Conservation (phyloP, 2,797 vertebrate species). For the Gymnodraco acuticeps region DNA sequence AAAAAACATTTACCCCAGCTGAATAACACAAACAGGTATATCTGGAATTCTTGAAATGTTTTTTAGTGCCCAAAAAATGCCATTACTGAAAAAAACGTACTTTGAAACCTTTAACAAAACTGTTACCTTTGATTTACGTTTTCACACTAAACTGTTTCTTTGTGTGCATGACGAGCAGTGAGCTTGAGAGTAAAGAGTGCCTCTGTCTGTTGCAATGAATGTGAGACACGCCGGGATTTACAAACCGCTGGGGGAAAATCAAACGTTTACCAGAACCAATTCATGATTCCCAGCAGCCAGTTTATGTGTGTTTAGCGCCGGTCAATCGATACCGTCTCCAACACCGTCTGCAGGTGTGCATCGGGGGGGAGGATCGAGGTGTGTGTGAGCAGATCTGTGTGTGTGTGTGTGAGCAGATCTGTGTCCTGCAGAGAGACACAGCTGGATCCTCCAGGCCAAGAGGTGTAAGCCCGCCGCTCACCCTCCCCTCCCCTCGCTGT, state of each 20-base stretch:
- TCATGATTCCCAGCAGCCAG: slow-evolving; percentile 57
- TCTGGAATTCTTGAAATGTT: not conserved
- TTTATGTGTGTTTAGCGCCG: slow-evolving; percentile 57
- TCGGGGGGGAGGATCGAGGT: slow-evolving; percentile 25
- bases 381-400: slow-evolving; percentile 19
- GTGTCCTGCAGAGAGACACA: slow-evolving; percentile 65
- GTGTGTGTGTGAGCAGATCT: slow-evolving; percentile 29
- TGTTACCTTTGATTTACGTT: not conserved
- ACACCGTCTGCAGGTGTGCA: slow-evolving; percentile 56
- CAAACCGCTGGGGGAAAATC: slow-evolving; percentile 49
- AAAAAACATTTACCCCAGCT: not conserved
- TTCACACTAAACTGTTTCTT: not conserved
- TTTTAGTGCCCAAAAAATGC: not conserved
- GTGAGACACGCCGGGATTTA: slow-evolving; percentile 41
- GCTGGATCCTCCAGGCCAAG: slow-evolving; percentile 72
- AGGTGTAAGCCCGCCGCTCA: slow-evolving; percentile 59
- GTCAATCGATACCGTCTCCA: slow-evolving; percentile 63
- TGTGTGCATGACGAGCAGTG: slow-evolving; percentile 7
- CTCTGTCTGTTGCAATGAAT: slow-evolving; percentile 32
- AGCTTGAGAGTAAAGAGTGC: slow-evolving; percentile 30
- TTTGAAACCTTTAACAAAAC: not conserved
- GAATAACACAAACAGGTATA: not conserved
- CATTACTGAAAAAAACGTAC: not conserved
- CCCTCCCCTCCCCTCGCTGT: slow-evolving; percentile 26
- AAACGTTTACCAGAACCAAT: slow-evolving; percentile 38